phyloP scores from a whole-genome alignment of 2,113 vertebrate species.

The Zingel zingel region DNA sequence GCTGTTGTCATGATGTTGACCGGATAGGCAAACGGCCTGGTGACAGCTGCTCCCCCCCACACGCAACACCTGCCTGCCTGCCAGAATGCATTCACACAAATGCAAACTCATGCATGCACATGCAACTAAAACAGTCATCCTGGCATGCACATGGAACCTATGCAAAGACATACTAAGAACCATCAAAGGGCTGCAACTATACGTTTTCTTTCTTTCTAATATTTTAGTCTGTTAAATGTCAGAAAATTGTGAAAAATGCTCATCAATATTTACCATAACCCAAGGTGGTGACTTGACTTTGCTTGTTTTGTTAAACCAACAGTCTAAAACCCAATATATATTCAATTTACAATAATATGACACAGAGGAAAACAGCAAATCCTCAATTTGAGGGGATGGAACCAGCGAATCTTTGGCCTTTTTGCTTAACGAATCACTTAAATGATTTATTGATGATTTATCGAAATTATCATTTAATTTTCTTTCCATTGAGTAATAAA shows the following conservation, averaged over 20 bases:
- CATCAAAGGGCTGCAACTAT: background rate
- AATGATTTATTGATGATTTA: too few species aligned
- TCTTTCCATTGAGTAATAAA: background rate
- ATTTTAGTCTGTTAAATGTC: background rate
- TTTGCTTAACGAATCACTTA: background rate
- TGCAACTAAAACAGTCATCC: background rate
- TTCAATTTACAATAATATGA: background rate
- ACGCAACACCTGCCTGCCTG: constrained; percentile 64
- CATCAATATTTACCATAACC: background rate
- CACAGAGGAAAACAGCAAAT: background rate
- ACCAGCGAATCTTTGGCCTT: background rate
- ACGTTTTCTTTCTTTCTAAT: background rate
- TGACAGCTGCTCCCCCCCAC: constrained; percentile 75
- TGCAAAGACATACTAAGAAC: background rate
- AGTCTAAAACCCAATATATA: background rate
- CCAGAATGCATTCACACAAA: constrained; percentile 30
- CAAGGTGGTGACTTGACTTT: background rate
- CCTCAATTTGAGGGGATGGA: background rate
- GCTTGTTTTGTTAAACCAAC: background rate
- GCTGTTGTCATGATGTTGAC: constrained; percentile 78
- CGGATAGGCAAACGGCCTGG: constrained; percentile 58
- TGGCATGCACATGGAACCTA: background rate
- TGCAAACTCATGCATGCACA: constrained; percentile 11
- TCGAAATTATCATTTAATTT: background rate
- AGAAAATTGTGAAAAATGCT: background rate